phyloP scores from a whole-genome alignment of 1,140 invertebrate species.

The Brachionus angularis region DNA sequence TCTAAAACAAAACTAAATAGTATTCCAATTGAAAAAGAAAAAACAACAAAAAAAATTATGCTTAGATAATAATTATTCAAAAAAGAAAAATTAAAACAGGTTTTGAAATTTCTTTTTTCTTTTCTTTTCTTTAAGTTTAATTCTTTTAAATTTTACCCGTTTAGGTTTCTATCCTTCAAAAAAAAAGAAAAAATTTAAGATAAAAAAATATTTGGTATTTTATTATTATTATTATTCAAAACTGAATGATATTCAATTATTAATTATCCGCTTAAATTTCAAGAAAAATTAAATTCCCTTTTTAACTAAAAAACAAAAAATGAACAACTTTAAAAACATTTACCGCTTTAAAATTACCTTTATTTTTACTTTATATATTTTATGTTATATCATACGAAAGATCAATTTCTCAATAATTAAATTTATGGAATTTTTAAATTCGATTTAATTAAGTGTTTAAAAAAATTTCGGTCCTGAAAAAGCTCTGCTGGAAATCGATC shows the following conservation, averaged over 20 bases:
- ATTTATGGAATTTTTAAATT: background rate
- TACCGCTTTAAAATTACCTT: constrained; percentile 32
- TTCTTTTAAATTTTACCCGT: background rate
- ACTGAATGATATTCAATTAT: too few species aligned
- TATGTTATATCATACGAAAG: too few species aligned
- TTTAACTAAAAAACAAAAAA: too few species aligned
- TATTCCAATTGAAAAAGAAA: background rate
- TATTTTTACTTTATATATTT: too few species aligned
- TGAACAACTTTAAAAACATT: too few species aligned
- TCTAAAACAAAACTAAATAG: background rate
- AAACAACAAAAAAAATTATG: background rate
- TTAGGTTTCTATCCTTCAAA: constrained; percentile 14
- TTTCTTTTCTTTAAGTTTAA: too few species aligned
- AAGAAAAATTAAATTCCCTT: background rate
- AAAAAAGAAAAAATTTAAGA: background rate
- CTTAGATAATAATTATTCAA: too few species aligned
- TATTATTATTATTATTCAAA: background rate
- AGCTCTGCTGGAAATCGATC: constrained; percentile 15
- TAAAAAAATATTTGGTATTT: constrained; percentile 8
- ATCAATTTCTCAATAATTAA: constrained; percentile 32
- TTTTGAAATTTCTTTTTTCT: constrained; percentile 6
- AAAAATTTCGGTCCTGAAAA: too few species aligned
- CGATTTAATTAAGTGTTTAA: constrained; percentile 34
- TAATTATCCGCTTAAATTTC: background rate
- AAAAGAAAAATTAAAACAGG: background rate